These are phyloP conservation scores for Tethya wilhelma DNA, from an alignment of 37 sponge, comb jelly and placozoan species.

Conservation along the genomic window DNA sequence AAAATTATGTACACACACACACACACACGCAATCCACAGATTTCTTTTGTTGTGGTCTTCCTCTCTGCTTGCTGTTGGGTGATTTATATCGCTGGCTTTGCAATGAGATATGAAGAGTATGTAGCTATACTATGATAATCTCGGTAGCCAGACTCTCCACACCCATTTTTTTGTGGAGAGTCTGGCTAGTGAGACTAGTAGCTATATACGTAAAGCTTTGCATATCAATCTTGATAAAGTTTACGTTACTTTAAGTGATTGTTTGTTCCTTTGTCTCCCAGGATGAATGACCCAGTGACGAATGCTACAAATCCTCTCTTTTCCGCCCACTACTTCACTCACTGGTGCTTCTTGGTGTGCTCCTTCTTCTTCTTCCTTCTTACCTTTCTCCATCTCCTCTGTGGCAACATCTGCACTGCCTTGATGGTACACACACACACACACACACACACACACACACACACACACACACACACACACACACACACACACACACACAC, in stretches of 20 bases:
- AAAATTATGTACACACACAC: too few relatives aligned
- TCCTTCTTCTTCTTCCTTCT: neutral
- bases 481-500: too few relatives aligned
- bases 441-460: too few relatives aligned
- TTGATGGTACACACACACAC: neutral
- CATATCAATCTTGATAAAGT: too few relatives aligned
- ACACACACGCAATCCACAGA: too few relatives aligned
- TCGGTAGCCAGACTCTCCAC: neutral
- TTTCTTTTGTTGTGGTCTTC: constrained; percentile 7
- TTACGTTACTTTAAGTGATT: too few relatives aligned
- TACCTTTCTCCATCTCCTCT: neutral
- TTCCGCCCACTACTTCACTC: neutral
- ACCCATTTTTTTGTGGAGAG: too few relatives aligned
- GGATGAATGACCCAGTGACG: neutral
- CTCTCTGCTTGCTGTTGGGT: constrained; percentile 11
- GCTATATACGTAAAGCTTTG: too few relatives aligned
- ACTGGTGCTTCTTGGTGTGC: neutral
- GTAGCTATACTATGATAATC: neutral
- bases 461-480: too few relatives aligned
- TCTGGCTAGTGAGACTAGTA: too few relatives aligned
- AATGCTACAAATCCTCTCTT: too few relatives aligned
- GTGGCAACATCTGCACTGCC: constrained; percentile 5
- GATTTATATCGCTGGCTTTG: constrained; percentile 10
- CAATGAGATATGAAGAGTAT: constrained; percentile 5
- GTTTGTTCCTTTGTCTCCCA: too few relatives aligned